Evolutionary conservation across 2,113 vertebrate species (phyloP).

Genomic region (Chinchilla lanigera): DNA sequence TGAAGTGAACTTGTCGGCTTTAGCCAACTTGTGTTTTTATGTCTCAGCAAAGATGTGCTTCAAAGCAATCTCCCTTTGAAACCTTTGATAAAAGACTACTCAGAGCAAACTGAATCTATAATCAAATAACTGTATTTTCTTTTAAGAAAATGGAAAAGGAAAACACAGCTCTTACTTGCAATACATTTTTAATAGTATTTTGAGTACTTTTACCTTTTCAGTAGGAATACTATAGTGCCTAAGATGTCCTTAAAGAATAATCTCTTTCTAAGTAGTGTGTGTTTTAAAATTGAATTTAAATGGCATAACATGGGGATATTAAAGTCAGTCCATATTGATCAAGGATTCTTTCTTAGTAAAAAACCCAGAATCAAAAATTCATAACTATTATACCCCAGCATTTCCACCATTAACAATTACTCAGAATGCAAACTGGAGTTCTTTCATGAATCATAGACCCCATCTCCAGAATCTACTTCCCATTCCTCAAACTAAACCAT

Average conservation of each 20-base stretch:
- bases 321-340: conserved; percentile 4
- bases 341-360: neutral
- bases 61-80: conserved; percentile 75
- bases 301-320: neutral
- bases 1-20: neutral
- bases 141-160: neutral
- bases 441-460: neutral
- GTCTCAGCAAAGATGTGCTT: conserved; percentile 68
- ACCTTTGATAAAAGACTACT: conserved; percentile 70
- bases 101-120: conserved; percentile 65
- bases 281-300: conserved; percentile 53
- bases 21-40: conserved; percentile 59
- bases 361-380: neutral
- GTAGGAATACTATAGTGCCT: neutral
- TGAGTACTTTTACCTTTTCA: conserved; percentile 47
- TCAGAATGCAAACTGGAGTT: conserved; percentile 36
- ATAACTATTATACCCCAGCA: neutral
- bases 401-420: neutral
- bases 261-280: neutral
- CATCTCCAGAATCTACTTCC: neutral
- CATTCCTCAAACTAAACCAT: neutral
- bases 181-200: conserved; percentile 73
- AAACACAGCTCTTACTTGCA: conserved; percentile 59
- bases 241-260: neutral
- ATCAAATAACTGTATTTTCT: conserved; percentile 62